A percentile compares a stretch with the other conserved stretches of the same genome.
These are phyloP conservation scores for Zaprionus lachaisei DNA, from an alignment of 1,140 invertebrate genomes.

Conservation along the genomic window DNA sequence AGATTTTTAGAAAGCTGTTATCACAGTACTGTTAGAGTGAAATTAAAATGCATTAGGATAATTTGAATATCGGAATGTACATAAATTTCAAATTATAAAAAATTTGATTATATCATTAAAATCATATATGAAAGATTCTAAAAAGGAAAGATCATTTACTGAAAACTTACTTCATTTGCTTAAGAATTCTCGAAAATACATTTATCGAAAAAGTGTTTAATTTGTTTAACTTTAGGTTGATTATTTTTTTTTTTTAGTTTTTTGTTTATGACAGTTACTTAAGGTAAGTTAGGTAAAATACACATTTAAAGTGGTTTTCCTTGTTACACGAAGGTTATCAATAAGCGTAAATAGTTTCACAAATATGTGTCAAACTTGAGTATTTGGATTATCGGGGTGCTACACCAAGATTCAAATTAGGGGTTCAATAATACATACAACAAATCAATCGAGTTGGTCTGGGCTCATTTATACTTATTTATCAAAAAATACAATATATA, in stretches of 20 bases:
- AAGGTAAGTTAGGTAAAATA: constrained; percentile 9
- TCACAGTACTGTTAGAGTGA: constrained; percentile 72
- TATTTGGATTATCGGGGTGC: constrained; percentile 12
- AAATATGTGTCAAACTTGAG: constrained; percentile 57
- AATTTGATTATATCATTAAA: neutral
- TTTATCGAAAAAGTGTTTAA: constrained; percentile 61
- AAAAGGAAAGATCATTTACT: neutral
- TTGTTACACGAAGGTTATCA: constrained; percentile 35
- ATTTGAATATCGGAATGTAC: constrained; percentile 11
- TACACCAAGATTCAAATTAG: constrained; percentile 27
- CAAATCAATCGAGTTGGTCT: constrained; percentile 80
- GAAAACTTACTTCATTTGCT: constrained; percentile 40
- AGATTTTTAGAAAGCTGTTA: constrained; percentile 73
- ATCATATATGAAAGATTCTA: neutral
- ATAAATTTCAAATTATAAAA: constrained; percentile 8
- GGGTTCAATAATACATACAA: constrained; percentile 47
- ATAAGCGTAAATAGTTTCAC: constrained; percentile 72
- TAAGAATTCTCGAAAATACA: constrained; percentile 77
- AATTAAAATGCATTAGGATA: constrained; percentile 36
- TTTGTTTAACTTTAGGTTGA: constrained; percentile 42
- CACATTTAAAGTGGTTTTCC: constrained; percentile 12
- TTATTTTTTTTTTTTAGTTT: constrained; percentile 30
- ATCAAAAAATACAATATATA: constrained; percentile 79
- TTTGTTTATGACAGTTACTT: constrained; percentile 16
- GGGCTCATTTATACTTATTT: constrained; percentile 80